Conservation (phyloP, 2,797 vertebrate genomes). For the Amphiprion clarkii region DNA sequence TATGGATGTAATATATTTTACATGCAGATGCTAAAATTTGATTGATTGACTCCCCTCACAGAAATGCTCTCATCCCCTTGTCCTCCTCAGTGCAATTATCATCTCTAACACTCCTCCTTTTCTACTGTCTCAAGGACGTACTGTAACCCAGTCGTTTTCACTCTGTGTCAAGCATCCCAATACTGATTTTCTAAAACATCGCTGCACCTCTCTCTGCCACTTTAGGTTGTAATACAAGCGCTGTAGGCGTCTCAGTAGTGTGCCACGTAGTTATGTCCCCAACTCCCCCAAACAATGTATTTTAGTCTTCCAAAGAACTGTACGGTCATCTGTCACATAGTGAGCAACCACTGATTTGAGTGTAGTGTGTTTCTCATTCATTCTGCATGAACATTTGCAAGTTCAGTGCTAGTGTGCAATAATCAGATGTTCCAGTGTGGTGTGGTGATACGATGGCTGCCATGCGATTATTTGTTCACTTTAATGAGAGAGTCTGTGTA, state of each 20-base stretch:
- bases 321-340: constrained; percentile 66
- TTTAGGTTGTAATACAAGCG: constrained; percentile 41
- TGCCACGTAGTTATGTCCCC: constrained; percentile 56
- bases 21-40: constrained; percentile 57
- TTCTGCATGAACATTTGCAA: constrained; percentile 83
- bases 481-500: constrained; percentile 53
- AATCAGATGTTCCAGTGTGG: constrained; percentile 70
- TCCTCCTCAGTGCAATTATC: constrained; percentile 50
- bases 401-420: constrained; percentile 85
- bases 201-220: constrained; percentile 25
- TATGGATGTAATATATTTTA: constrained; percentile 73
- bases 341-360: constrained; percentile 68
- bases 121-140: constrained; percentile 50
- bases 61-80: constrained; percentile 40
- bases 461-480: constrained; percentile 49
- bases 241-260: constrained; percentile 40
- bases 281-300: constrained; percentile 60
- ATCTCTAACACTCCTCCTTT: constrained; percentile 52
- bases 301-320: constrained; percentile 82
- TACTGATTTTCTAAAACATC: constrained; percentile 5
- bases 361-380: constrained; percentile 69
- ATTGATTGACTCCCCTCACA: constrained; percentile 55
- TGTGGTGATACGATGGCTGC: constrained; percentile 56
- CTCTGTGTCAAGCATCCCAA: constrained; percentile 21
- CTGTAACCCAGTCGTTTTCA: constrained; percentile 42